A percentile compares a stretch with the other conserved stretches of the same genome.
phyloP scores from a whole-genome alignment of 2,797 vertebrate genomes.

The Okamejei kenojei region DNA sequence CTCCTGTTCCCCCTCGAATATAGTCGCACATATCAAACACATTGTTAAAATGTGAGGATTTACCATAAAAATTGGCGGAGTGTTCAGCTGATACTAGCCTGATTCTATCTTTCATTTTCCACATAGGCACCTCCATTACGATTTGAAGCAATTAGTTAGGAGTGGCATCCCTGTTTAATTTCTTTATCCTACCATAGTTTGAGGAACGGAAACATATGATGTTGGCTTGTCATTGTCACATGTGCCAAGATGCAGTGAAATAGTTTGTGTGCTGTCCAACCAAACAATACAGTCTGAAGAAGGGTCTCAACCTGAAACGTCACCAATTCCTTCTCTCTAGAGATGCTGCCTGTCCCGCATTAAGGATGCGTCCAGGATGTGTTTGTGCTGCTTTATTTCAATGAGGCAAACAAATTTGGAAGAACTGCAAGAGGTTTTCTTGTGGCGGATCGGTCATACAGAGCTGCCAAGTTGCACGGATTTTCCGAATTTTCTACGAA shows the following conservation, averaged over 20 bases:
- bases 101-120: neutral
- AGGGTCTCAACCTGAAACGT: no score
- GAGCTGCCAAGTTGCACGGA: no score
- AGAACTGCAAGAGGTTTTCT: no score
- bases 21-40: neutral
- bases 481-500: no score
- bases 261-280: no score
- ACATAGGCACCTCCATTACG: neutral
- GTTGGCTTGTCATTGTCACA: no score
- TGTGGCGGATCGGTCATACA: no score
- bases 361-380: no score
- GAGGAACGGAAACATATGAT: neutral
- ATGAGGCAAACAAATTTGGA: neutral
- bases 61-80: neutral
- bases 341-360: no score
- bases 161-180: neutral
- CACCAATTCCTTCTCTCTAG: no score
- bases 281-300: no score
- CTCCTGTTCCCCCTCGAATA: neutral
- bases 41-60: neutral
- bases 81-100: neutral
- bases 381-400: neutral
- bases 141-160: neutral
- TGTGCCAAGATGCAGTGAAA: neutral
- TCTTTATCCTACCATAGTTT: neutral